These are phyloP conservation scores for Muraenolepis orangiensis DNA, from an alignment of 2,797 vertebrate genomes.

Conservation along the genomic window DNA sequence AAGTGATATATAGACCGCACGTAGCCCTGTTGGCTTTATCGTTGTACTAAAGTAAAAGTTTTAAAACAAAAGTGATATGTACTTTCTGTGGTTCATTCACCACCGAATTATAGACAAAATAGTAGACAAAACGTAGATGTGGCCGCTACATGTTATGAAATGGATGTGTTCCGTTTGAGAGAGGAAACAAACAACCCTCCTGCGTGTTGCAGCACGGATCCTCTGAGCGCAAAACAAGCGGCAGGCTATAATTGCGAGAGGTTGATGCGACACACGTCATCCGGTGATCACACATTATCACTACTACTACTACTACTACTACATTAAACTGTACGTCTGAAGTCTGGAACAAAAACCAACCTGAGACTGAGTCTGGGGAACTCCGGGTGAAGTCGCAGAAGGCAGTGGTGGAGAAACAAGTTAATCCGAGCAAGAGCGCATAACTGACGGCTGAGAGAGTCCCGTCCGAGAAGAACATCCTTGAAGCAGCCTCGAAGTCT, in stretches of 20 bases:
- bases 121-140: neutral
- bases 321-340: neutral
- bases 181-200: conserved; percentile 31
- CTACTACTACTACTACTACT: neutral
- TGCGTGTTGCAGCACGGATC: conserved; percentile 50
- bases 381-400: conserved; percentile 72
- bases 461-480: conserved; percentile 81
- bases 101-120: conserved; percentile 21
- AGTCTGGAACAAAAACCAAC: conserved; percentile 60
- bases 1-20: neutral
- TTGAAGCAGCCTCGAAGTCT: conserved; percentile 69
- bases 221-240: conserved; percentile 10
- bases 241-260: neutral
- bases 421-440: conserved; percentile 76
- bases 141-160: conserved; percentile 10
- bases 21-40: neutral
- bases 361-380: conserved; percentile 83
- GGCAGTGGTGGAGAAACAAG: conserved; percentile 72
- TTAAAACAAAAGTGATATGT: too few species aligned
- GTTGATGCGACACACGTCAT: neutral
- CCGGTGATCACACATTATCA: neutral
- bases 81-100: conserved; percentile 28
- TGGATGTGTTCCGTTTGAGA: conserved; percentile 22
- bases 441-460: conserved; percentile 71
- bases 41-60: neutral